Base-by-base conservation (phyloP, 2,888 invertebrate species). In the Atethmia centrago region DNA sequence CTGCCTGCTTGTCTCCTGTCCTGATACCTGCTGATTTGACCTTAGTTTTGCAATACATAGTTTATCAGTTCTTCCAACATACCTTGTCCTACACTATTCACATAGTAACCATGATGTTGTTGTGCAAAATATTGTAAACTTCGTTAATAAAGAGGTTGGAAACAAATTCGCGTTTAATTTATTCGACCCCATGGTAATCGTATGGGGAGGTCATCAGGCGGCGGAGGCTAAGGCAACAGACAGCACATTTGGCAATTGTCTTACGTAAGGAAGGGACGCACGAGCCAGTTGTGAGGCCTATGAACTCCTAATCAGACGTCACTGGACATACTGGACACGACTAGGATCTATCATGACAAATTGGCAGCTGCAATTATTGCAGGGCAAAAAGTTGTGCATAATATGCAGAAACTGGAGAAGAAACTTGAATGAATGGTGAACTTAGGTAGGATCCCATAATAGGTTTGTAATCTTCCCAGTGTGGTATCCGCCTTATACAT, bases 81-180 rank as follows among this genome's bases (percentile, higher is more conserved):
- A 40, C 42, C 42, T 40, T 59, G 14, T 56, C 25, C 55, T 61
- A 62, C 66, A 79, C 25, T 40, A 25, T 36, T 45, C 64, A 36
- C 55, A 71, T 62, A 64, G 19, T 66, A 62, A 36, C 31, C 40
- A 53, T 36, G 19, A 55, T n/a, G 56, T 65, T 64, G 42, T 69
- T 67, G 64, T 61, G 64, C 36, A 70, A 62, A 77, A 42, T 68
- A 73, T 76, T 83, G 75, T 81, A 58, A 77, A 77, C 53, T 77
- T 75, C 21, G 49, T 36, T 10, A 86, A 87, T 86, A 87, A 86
- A 86, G 77, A 69, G 55, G 21, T 84, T 82, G 28, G 16, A 67
- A 79, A 77, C 25, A 55, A 72, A 77, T 65, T 63, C 14, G 74
- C 59, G 76, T 85, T 87, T 85, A 72, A 86, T 84, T 87, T 82